Evolutionary conservation across 2,888 invertebrate genomes (phyloP), one percentile per base, ranked within the genome.

Genomic region (Hedya salicella): DNA sequence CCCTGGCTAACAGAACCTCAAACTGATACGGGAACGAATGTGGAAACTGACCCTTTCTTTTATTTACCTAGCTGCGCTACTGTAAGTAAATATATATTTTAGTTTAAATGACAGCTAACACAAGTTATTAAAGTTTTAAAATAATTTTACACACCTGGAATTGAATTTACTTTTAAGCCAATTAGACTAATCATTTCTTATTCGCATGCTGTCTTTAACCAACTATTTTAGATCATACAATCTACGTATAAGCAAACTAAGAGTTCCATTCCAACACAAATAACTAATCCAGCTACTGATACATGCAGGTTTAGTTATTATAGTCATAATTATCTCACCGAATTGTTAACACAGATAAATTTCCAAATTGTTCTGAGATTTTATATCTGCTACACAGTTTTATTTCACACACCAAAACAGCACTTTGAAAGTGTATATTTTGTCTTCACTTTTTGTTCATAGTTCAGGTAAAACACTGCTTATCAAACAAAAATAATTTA

Each of bases 261-360:
- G 6, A 13, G 42, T 30, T 25, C 42, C 25, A 32, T 30, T 25
- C 42, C 25, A 32, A 46, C 46, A 17, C 13, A 32, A 46, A 46
- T n/a, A 46, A 25, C 30, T 57, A 57, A 44, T 46, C 16, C 11
- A 32, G 19, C 30, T 57, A 57, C 32, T 19, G 8, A 25, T 56
- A n/a, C 57, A 57, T 57, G 57, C 57, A 46, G 17, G 11, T 44
- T 17, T 17, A 30, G 2, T 17, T 17, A 17, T 44, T 56, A 19
- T 39, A 9, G 30, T 8, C 8, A 44, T 32, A 30, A 32, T 17
- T 46, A 25, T 32, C 57, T 57, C 57, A 57, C 57, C 57, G 25
- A 44, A 57, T 46, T n/a, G 0, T 46, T 46, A 19, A 46, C 25
- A 57, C 44, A 44, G 1, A n/a, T 32, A 32, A n/a, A 44, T 32